These are phyloP conservation scores for Carcinoscorpius rotundicauda DNA, from an alignment of 1,140 invertebrate genomes.

Conservation along the genomic window DNA sequence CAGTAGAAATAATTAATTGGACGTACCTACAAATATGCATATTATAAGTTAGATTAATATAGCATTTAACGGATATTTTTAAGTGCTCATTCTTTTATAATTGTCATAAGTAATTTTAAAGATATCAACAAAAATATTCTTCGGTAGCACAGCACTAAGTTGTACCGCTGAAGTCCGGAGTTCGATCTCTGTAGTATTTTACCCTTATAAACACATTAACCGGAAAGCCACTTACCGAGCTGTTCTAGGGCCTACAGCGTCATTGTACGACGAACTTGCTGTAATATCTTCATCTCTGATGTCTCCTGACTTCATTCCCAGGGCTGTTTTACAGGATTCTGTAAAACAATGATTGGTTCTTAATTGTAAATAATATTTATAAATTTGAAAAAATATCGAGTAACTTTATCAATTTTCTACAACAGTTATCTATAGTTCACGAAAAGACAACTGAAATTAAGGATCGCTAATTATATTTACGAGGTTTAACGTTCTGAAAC, in stretches of 20 bases:
- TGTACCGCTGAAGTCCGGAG: neutral
- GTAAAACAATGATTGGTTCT: no score
- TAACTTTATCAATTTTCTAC: no score
- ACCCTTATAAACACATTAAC: no score
- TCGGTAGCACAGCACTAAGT: neutral
- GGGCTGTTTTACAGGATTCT: constrained; percentile 41
- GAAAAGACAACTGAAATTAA: no score
- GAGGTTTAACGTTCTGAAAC: no score
- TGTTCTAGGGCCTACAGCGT: constrained; percentile 78
- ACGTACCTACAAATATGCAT: no score
- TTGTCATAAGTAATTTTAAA: neutral
- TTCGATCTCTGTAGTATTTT: neutral
- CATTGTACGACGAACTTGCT: constrained; percentile 78
- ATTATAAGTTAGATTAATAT: no score
- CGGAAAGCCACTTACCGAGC: constrained; percentile 51
- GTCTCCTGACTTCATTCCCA: constrained; percentile 81
- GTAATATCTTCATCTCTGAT: constrained; percentile 73
- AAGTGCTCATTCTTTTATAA: neutral
- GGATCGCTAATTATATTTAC: no score
- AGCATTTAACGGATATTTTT: neutral
- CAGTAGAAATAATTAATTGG: no score
- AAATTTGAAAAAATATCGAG: no score
- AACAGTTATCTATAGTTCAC: no score
- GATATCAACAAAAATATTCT: neutral
- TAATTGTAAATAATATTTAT: no score